These are phyloP conservation scores for Diadegma fenestrale DNA, from an alignment of 2,888 invertebrate species.

Conservation along the genomic window DNA sequence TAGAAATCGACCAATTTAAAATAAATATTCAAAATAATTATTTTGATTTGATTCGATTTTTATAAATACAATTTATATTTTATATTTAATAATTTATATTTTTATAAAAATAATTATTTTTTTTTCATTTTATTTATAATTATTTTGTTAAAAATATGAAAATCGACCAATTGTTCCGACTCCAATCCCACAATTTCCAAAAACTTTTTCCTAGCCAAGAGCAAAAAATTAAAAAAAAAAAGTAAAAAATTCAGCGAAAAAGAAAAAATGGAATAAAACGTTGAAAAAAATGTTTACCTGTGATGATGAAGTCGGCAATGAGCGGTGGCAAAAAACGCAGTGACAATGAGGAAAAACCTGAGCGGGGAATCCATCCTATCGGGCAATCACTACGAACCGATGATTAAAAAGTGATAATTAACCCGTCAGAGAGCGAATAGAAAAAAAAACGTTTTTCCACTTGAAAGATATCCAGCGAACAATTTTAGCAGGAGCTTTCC, in stretches of 20 bases:
- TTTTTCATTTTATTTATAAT: too few species aligned
- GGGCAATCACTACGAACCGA: slow-evolving; percentile 11
- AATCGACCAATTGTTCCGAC: background rate
- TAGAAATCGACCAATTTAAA: too few species aligned
- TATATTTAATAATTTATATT: too few species aligned
- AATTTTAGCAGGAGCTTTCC: background rate
- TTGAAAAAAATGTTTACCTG: slow-evolving; percentile 73
- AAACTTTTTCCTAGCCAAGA: background rate
- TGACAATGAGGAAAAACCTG: slow-evolving; percentile 46
- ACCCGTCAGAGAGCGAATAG: background rate
- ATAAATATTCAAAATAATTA: too few species aligned
- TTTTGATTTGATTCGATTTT: too few species aligned
- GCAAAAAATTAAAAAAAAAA: background rate
- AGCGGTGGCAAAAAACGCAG: slow-evolving; percentile 50
- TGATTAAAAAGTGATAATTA: slow-evolving; percentile 10
- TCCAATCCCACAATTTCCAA: background rate
- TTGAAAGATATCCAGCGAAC: slow-evolving; percentile 1
- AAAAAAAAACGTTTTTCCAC: slow-evolving; percentile 38
- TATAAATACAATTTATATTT: too few species aligned
- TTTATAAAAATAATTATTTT: too few species aligned
- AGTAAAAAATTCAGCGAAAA: background rate
- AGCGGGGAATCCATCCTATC: slow-evolving; percentile 31
- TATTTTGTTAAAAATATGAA: too few species aligned
- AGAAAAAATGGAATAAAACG: slow-evolving; percentile 2
- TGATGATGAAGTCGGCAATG: slow-evolving; percentile 73